These are phyloP conservation scores for Glyptemys insculpta DNA, from an alignment of 2,797 vertebrate genomes.

Conservation along the genomic window DNA sequence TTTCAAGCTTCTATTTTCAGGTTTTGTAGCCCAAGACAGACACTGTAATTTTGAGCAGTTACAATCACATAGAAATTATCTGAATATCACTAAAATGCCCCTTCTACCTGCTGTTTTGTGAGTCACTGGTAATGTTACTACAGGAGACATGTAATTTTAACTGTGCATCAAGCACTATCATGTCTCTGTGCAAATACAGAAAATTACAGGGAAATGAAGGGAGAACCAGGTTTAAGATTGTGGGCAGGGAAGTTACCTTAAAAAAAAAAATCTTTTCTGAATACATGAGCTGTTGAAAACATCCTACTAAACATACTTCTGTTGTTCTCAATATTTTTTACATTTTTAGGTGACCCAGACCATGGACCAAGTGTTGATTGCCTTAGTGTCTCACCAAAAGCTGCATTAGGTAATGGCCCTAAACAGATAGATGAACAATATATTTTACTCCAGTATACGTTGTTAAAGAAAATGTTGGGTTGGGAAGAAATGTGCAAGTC, in stretches of 20 bases:
- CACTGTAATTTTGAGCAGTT: neutral
- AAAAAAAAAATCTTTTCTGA: neutral
- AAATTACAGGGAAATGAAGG: neutral
- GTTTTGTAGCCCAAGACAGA: neutral
- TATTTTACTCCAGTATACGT: neutral
- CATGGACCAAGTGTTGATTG: slow-evolving; percentile 89
- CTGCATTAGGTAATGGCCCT: slow-evolving; percentile 83
- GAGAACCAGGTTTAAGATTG: neutral
- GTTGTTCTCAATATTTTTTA: slow-evolving; percentile 15
- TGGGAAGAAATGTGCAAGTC: neutral
- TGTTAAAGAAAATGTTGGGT: neutral
- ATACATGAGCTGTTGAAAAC: neutral
- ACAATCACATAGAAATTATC: neutral
- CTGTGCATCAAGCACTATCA: neutral
- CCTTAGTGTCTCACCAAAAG: slow-evolving; percentile 88
- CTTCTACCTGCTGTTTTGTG: neutral
- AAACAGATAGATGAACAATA: neutral
- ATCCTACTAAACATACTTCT: neutral
- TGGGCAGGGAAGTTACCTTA: neutral
- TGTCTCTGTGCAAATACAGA: neutral
- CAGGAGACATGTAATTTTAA: neutral
- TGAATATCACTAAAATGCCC: neutral
- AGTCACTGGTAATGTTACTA: neutral
- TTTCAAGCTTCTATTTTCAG: neutral
- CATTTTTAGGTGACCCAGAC: slow-evolving; percentile 82